A percentile compares a stretch with the other conserved stretches of the same genome.
Conservation (phyloP, 35 echinoderm and acorn worm species). For the Ophiothrix spiculata region DNA sequence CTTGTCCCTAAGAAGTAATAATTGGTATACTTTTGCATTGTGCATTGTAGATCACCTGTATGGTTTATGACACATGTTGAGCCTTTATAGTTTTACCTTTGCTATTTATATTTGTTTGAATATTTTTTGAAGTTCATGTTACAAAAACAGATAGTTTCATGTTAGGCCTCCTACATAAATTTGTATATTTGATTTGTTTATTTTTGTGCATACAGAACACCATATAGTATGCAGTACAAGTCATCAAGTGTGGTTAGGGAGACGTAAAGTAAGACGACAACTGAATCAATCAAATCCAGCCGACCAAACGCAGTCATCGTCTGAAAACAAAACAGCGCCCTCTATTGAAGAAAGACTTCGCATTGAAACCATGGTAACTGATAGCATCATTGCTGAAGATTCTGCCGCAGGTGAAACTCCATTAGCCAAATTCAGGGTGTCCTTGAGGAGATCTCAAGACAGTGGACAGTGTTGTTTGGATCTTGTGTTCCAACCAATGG, state of each 20-base stretch:
- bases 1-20: too few species aligned
- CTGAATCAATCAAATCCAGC: conserved; percentile 11
- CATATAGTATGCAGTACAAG: conserved; percentile 25
- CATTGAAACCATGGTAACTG: conserved; percentile 57
- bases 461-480: not conserved
- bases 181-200: too few species aligned
- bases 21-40: too few species aligned
- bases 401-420: not conserved
- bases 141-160: too few species aligned
- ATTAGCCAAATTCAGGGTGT: conserved; percentile 15
- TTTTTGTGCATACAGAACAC: too few species aligned
- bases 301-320: not conserved
- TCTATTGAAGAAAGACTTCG: not conserved
- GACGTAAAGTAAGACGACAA: conserved; percentile 68
- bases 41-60: too few species aligned
- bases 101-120: too few species aligned
- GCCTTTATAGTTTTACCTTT: too few species aligned
- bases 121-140: too few species aligned
- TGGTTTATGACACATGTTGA: too few species aligned
- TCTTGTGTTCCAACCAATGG: conserved; percentile 19
- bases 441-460: not conserved
- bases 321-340: not conserved
- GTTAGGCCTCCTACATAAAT: too few species aligned
- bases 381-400: conserved; percentile 35
- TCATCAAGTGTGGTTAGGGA: conserved; percentile 75